These are phyloP conservation scores for Hipposideros larvatus DNA, from an alignment of 2,797 vertebrate species.

Conservation along the genomic window DNA sequence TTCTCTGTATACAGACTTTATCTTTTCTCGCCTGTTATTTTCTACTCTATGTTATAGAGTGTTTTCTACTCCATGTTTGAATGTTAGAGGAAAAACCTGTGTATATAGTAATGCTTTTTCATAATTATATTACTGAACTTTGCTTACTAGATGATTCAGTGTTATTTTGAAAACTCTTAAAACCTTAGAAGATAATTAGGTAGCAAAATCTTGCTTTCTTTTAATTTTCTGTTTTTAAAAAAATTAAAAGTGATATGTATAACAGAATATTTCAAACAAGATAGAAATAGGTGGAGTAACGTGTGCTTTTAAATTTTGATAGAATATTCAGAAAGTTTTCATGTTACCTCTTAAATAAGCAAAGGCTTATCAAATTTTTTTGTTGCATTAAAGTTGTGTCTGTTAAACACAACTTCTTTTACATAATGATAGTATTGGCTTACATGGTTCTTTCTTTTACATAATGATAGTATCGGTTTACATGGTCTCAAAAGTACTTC, in stretches of 20 bases:
- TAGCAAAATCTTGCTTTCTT: slow-evolving; percentile 28
- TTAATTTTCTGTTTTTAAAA: not conserved
- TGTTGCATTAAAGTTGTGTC: not conserved
- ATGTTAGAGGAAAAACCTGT: not conserved
- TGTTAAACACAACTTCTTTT: slow-evolving; percentile 37
- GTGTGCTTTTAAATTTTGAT: slow-evolving; percentile 26
- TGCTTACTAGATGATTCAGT: not conserved
- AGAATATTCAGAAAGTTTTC: slow-evolving; percentile 40
- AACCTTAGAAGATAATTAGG: slow-evolving; percentile 7
- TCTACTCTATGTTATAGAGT: not conserved
- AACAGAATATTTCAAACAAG: not conserved
- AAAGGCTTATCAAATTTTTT: slow-evolving; percentile 15
- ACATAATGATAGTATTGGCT: not conserved
- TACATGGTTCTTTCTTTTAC: slow-evolving; percentile 1
- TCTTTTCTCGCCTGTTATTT: not conserved
- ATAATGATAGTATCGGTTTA: not conserved
- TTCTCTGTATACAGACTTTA: not conserved
- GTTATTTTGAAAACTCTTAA: slow-evolving; percentile 14
- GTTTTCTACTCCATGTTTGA: not conserved
- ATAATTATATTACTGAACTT: slow-evolving; percentile 4
- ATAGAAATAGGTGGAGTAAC: not conserved
- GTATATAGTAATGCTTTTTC: not conserved
- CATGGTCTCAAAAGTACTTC: not conserved
- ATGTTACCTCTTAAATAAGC: not conserved
- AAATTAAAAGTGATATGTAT: not conserved